Conservation (phyloP, 2,113 vertebrate species). For the Lipotes vexillifer region DNA sequence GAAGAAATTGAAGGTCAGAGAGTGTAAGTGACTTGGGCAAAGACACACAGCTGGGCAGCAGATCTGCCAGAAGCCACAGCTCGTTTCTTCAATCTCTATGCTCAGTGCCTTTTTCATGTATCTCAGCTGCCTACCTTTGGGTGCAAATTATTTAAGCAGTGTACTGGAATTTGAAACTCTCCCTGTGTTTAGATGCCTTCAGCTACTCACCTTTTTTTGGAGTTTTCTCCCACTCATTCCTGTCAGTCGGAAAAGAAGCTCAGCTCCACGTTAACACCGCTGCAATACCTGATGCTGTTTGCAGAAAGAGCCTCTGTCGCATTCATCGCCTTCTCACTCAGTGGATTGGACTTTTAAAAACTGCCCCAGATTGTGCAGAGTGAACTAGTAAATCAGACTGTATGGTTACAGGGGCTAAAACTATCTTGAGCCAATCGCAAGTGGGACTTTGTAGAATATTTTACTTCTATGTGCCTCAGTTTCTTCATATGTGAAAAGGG, state of each 20-base stretch:
- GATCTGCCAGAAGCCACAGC: background rate
- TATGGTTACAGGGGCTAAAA: accelerated
- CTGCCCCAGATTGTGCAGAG: accelerated
- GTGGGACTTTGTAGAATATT: too few relatives aligned
- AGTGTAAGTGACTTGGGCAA: background rate
- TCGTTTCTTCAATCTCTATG: background rate
- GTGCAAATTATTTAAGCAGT: too few relatives aligned
- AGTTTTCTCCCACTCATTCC: background rate
- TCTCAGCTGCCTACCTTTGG: background rate
- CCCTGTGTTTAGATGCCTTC: background rate
- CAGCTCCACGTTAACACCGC: accelerated
- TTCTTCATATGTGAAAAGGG: background rate
- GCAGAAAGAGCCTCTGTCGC: accelerated
- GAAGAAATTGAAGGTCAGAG: conserved; percentile 23
- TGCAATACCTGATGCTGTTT: accelerated
- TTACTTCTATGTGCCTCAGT: background rate
- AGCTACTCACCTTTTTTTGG: background rate
- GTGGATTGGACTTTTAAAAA: too few relatives aligned
- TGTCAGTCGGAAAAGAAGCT: background rate
- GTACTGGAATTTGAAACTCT: accelerated
- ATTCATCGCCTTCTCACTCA: accelerated
- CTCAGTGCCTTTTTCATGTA: accelerated
- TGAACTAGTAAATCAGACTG: too few relatives aligned
- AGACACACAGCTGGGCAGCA: background rate
- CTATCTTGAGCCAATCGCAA: accelerated